phyloP scores from a whole-genome alignment of 2,888 invertebrate genomes.

The Phoenoteleia sp. region DNA sequence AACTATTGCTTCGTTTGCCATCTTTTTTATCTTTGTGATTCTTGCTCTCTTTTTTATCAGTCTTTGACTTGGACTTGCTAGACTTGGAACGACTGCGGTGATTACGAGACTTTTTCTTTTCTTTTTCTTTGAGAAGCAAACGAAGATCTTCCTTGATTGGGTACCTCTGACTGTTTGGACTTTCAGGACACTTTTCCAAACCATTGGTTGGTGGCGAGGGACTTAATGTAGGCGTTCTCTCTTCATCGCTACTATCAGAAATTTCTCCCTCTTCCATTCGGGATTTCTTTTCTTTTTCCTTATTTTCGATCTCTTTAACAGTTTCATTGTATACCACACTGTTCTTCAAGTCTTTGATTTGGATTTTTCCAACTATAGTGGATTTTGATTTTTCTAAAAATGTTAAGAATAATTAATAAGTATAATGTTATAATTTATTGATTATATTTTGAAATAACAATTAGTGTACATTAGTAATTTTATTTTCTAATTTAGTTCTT shows the following conservation, averaged over 20 bases:
- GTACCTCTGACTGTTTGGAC: constrained; percentile 73
- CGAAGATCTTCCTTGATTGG: constrained; percentile 81
- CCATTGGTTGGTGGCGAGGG: constrained; percentile 80
- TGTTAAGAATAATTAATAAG: no score
- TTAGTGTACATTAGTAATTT: no score
- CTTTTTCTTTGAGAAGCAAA: constrained; percentile 81
- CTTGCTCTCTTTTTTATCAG: constrained; percentile 75
- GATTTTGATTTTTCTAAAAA: constrained; percentile 83
- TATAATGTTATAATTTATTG: no score
- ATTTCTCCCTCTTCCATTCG: constrained; percentile 90
- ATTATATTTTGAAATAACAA: no score
- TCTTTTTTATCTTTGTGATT: constrained; percentile 59
- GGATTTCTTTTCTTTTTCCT: constrained; percentile 89
- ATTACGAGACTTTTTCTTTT: constrained; percentile 79
- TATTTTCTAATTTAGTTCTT: no score
- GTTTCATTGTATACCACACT: constrained; percentile 90
- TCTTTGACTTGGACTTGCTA: constrained; percentile 63
- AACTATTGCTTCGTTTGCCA: constrained; percentile 76
- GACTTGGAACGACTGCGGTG: constrained; percentile 49
- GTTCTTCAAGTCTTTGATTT: constrained; percentile 91
- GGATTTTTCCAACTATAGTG: constrained; percentile 88
- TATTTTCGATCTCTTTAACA: constrained; percentile 89
- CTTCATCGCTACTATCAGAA: constrained; percentile 84
- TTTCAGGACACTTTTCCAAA: constrained; percentile 71
- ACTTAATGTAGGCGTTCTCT: constrained; percentile 83